Percentiles rank a stretch among this genome's conserved stretches.
Conservation (phyloP, 2,797 vertebrate species). For the Microcaecilia unicolor region DNA sequence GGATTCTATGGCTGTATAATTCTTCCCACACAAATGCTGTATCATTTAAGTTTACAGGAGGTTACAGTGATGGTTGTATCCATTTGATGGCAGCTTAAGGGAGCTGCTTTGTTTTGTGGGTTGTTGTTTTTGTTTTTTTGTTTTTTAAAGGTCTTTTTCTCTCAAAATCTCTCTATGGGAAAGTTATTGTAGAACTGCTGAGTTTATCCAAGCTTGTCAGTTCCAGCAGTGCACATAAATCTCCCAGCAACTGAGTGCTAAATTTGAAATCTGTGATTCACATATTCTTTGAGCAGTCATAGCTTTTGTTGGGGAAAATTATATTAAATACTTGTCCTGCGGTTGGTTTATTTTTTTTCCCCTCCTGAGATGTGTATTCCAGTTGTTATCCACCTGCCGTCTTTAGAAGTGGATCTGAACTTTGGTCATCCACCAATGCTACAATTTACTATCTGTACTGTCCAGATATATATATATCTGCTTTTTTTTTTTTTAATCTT, state of each 20-base stretch:
- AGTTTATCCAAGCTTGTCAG: constrained; percentile 21
- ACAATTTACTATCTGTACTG: no score
- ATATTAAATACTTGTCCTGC: constrained; percentile 5
- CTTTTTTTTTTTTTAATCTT: no score
- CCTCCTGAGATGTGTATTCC: no score
- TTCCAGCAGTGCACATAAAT: constrained; percentile 24
- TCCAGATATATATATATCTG: no score
- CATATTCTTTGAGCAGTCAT: constrained; percentile 6
- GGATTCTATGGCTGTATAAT: background rate
- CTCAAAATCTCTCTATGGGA: constrained; percentile 19
- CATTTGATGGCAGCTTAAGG: background rate
- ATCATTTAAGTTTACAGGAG: constrained; percentile 5
- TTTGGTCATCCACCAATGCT: no score
- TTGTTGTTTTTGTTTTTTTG: background rate
- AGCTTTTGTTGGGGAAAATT: constrained; percentile 1
- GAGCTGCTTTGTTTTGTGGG: background rate
- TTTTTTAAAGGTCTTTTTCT: constrained; percentile 1
- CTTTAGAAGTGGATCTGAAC: no score
- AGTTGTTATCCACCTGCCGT: no score
- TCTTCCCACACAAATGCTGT: background rate
- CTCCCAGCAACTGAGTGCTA: constrained; percentile 12
- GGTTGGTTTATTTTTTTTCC: no score
- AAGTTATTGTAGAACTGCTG: constrained; percentile 16
- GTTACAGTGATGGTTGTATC: constrained; percentile 17
- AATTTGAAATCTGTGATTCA: constrained; percentile 14